Percentiles rank a stretch among this genome's conserved stretches.
Conservation (phyloP, 2,113 vertebrate species). For the Hippoglossus stenolepis region DNA sequence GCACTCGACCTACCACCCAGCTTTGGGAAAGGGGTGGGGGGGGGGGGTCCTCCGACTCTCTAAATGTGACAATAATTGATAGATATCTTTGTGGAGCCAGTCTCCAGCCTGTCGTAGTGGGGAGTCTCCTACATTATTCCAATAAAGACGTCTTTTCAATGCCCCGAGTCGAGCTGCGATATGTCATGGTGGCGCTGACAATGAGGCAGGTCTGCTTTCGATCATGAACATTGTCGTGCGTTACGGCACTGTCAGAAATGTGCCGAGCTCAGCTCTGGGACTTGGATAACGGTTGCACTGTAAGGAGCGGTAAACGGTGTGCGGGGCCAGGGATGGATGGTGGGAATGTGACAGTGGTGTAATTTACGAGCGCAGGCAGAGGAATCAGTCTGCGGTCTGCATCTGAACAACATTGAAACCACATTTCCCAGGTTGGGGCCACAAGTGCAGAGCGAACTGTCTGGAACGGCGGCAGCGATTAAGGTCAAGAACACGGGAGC, state of each 20-base stretch:
- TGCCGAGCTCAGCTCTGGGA: conserved; percentile 78
- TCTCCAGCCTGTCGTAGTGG: conserved; percentile 45
- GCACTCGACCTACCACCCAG: conserved; percentile 66
- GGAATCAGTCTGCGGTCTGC: conserved; percentile 73
- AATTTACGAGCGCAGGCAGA: conserved; percentile 72
- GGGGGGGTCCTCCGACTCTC: conserved; percentile 22
- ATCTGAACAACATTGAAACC: conserved; percentile 77
- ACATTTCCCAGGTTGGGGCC: conserved; percentile 71
- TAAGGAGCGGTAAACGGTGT: conserved; percentile 57
- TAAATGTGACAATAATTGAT: conserved; percentile 72
- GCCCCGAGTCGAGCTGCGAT: conserved; percentile 48
- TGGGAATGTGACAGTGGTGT: conserved; percentile 64
- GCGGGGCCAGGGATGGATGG: conserved; percentile 61
- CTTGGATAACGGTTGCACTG: conserved; percentile 68
- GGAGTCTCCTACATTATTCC: conserved; percentile 49
- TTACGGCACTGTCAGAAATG: conserved; percentile 69
- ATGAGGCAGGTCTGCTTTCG: conserved; percentile 73
- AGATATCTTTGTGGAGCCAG: conserved; percentile 50
- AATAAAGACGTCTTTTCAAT: conserved; percentile 48
- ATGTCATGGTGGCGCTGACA: conserved; percentile 62
- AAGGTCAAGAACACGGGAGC: conserved; percentile 38
- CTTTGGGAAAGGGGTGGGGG: not conserved
- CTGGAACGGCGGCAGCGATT: conserved; percentile 46
- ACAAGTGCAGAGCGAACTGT: conserved; percentile 57
- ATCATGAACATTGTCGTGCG: conserved; percentile 73